phyloP scores from a whole-genome alignment of 2,888 invertebrate genomes.

The Phaonia tiefii region DNA sequence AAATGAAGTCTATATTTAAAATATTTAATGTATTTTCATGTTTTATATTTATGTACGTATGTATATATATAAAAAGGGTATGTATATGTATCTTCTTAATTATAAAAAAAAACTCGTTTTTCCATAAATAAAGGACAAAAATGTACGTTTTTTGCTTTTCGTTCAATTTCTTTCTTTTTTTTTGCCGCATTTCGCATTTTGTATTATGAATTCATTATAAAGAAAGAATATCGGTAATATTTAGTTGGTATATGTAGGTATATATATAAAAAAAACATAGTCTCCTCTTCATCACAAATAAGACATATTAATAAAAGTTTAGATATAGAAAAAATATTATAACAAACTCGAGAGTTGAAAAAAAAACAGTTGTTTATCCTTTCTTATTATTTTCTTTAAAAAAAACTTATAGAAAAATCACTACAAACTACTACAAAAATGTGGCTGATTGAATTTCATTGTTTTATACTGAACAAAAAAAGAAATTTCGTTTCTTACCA shows the following conservation, averaged over 20 bases:
- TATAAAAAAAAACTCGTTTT: slow-evolving; percentile 27
- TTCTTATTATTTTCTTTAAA: slow-evolving; percentile 30
- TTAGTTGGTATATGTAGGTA: slow-evolving; percentile 28
- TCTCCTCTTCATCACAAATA: slow-evolving; percentile 4
- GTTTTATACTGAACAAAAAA: slow-evolving; percentile 41
- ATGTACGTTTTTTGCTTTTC: slow-evolving; percentile 45
- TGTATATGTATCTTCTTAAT: slow-evolving; percentile 29
- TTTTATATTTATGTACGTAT: slow-evolving; percentile 50
- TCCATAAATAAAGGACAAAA: slow-evolving; percentile 39
- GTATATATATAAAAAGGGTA: slow-evolving; percentile 56
- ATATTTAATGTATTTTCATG: slow-evolving; percentile 47
- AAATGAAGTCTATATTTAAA: slow-evolving; percentile 63
- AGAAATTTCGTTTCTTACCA: slow-evolving; percentile 1
- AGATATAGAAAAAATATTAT: not conserved
- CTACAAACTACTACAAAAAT: slow-evolving; percentile 43
- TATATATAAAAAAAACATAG: slow-evolving; percentile 37
- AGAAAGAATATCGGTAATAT: slow-evolving; percentile 26
- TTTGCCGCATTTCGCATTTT: slow-evolving; percentile 35
- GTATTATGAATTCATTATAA: slow-evolving; percentile 59
- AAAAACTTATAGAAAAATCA: slow-evolving; percentile 40
- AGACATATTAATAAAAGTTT: no score
- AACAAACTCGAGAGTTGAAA: slow-evolving; percentile 26
- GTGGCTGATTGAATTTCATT: slow-evolving; percentile 31
- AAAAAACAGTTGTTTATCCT: slow-evolving; percentile 21
- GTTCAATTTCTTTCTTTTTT: not conserved